A percentile compares a stretch with the other conserved stretches of the same genome.
Conservation (phyloP, 2,888 invertebrate genomes). For the Electrophaes corylata region DNA sequence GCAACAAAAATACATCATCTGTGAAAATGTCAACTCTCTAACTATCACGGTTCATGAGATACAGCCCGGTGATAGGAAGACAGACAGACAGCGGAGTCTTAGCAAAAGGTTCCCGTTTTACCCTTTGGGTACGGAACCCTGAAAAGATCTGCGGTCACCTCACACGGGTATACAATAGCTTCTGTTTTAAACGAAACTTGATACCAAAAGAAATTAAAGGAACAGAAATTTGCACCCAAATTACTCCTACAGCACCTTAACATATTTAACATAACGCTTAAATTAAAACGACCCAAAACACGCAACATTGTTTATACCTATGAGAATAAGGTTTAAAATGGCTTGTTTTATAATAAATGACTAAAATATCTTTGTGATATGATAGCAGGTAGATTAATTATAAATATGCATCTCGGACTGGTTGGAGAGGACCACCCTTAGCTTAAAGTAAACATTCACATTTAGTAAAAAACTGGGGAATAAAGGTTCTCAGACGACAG, state of each 20-base stretch:
- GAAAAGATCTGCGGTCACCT: too few relatives aligned
- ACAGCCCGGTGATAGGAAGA: too few relatives aligned
- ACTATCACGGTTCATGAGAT: too few relatives aligned
- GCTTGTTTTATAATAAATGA: neutral
- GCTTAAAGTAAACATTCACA: neutral
- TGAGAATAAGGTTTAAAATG: slow-evolving; percentile 30
- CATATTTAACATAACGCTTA: neutral
- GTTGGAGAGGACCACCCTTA: slow-evolving; percentile 34
- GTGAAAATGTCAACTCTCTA: too few relatives aligned
- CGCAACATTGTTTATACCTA: neutral
- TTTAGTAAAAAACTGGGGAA: neutral
- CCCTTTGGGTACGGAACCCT: too few relatives aligned
- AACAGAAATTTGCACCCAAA: slow-evolving; percentile 21
- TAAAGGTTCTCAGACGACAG: too few relatives aligned
- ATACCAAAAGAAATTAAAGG: slow-evolving; percentile 22
- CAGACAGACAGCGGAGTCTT: too few relatives aligned
- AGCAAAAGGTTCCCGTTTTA: too few relatives aligned
- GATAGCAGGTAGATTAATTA: slow-evolving; percentile 72
- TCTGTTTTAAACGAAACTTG: slow-evolving; percentile 28
- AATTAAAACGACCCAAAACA: neutral
- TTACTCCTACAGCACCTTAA: slow-evolving; percentile 15
- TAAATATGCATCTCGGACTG: slow-evolving; percentile 71
- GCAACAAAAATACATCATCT: too few relatives aligned
- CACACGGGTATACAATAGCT: slow-evolving; percentile 24
- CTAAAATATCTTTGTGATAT: slow-evolving; percentile 40